These are phyloP conservation scores for Ibycter americanus DNA, from an alignment of 2,797 vertebrate species.

Conservation along the genomic window DNA sequence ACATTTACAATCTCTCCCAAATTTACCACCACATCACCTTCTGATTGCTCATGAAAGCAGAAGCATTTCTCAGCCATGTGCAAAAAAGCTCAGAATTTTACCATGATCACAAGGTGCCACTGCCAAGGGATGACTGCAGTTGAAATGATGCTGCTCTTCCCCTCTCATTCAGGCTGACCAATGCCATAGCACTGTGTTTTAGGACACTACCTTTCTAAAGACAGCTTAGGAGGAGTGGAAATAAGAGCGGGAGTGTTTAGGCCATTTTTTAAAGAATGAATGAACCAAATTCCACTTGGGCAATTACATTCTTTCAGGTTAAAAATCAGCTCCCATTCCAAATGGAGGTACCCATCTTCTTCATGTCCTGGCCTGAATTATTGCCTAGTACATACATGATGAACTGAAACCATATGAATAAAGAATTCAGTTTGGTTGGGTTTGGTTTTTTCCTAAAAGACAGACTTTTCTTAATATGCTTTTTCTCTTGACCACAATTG, in stretches of 20 bases:
- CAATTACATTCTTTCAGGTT: neutral
- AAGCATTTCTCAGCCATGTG: neutral
- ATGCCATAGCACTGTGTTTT: neutral
- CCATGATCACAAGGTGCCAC: neutral
- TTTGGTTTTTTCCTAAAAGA: neutral
- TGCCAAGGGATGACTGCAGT: neutral
- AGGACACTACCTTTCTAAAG: neutral
- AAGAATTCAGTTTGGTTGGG: neutral
- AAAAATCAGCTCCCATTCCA: neutral
- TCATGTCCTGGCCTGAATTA: neutral
- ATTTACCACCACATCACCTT: neutral
- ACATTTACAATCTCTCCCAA: neutral
- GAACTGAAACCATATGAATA: neutral
- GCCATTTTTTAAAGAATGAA: neutral
- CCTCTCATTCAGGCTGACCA: neutral
- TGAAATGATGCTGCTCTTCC: neutral
- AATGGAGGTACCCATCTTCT: neutral
- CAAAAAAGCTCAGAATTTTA: neutral
- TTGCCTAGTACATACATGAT: neutral
- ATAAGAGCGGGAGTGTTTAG: accelerated
- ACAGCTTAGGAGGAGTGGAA: neutral
- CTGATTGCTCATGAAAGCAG: neutral
- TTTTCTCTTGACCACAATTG: neutral
- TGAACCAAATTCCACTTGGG: neutral
- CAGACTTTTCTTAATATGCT: neutral